These are phyloP conservation scores for Drosophila auraria DNA, from an alignment of 1,140 invertebrate genomes.

Conservation along the genomic window DNA sequence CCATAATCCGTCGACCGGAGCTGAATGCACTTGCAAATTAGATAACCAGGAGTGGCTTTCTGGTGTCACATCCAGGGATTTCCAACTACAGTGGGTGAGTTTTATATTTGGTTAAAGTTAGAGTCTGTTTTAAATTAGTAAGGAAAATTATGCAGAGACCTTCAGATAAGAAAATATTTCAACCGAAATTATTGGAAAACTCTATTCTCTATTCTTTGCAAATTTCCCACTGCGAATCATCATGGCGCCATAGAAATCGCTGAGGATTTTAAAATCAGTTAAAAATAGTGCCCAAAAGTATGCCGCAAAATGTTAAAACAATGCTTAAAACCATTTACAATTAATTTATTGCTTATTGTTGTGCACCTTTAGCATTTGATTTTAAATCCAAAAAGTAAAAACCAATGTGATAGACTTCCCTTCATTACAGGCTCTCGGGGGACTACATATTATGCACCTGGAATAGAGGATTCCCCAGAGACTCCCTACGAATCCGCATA, in stretches of 20 bases:
- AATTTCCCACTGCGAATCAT: neutral
- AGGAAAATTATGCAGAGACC: neutral
- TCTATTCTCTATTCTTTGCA: neutral
- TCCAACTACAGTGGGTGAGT: constrained; percentile 19
- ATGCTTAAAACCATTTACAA: too few species aligned
- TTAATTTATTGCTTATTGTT: neutral
- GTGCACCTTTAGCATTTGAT: neutral
- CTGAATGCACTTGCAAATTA: constrained; percentile 50
- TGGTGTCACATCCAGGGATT: constrained; percentile 2
- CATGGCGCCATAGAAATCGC: neutral
- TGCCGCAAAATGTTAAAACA: too few species aligned
- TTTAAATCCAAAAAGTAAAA: neutral
- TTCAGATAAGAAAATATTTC: neutral
- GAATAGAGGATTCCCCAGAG: constrained; percentile 24
- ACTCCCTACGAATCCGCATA: constrained; percentile 12
- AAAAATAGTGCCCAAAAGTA: too few species aligned
- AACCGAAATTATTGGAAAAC: neutral
- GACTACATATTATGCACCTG: constrained; percentile 57
- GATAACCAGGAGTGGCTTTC: constrained; percentile 34
- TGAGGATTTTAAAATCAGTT: neutral
- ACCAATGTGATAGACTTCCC: too few species aligned
- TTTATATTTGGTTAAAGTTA: constrained; percentile 2
- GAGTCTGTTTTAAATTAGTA: neutral
- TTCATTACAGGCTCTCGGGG: neutral
- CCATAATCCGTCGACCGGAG: constrained; percentile 43